Evolutionary conservation across 2,797 vertebrate species (phyloP).

Genomic region (Anabacerthia variegaticeps): DNA sequence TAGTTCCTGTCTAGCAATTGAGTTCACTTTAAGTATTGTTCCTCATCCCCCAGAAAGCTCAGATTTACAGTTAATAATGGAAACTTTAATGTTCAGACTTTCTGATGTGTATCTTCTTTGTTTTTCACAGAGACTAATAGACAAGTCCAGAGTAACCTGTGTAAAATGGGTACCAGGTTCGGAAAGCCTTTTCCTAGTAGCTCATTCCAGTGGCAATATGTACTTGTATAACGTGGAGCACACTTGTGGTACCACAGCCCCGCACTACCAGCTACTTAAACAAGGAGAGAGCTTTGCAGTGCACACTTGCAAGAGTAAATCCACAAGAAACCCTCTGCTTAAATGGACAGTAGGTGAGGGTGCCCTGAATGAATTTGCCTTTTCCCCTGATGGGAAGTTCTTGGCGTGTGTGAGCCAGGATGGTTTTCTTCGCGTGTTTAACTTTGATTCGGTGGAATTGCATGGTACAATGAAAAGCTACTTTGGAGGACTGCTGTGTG

Average conservation of each 20-base stretch:
- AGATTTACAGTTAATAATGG: background rate
- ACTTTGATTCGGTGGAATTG: slow-evolving; percentile 93
- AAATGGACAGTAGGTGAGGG: slow-evolving; percentile 98
- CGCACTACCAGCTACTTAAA: slow-evolving; percentile 97
- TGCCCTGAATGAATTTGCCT: slow-evolving; percentile 94
- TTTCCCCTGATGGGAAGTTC: slow-evolving; percentile 97
- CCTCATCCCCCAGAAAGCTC: background rate
- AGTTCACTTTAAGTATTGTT: background rate
- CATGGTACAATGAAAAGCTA: slow-evolving; percentile 99
- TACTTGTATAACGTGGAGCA: slow-evolving; percentile 99
- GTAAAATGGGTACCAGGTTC: slow-evolving; percentile 98
- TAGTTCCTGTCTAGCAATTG: background rate
- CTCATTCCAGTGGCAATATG: slow-evolving; percentile 95
- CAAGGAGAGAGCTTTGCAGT: slow-evolving; percentile 96
- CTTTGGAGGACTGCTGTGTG: slow-evolving; percentile 94
- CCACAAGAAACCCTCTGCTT: slow-evolving; percentile 93
- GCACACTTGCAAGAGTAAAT: slow-evolving; percentile 98
- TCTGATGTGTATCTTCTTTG: slow-evolving; percentile 71
- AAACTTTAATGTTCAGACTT: slow-evolving; percentile 32
- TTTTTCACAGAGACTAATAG: slow-evolving; percentile 93
- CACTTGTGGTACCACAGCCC: slow-evolving; percentile 91
- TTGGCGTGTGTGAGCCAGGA: slow-evolving; percentile 96
- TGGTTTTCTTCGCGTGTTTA: slow-evolving; percentile 94
- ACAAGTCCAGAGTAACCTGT: slow-evolving; percentile 96
- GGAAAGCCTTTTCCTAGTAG: slow-evolving; percentile 96